Evolutionary conservation across 2,113 vertebrate species (phyloP).

Genomic region (Scortum barcoo): DNA sequence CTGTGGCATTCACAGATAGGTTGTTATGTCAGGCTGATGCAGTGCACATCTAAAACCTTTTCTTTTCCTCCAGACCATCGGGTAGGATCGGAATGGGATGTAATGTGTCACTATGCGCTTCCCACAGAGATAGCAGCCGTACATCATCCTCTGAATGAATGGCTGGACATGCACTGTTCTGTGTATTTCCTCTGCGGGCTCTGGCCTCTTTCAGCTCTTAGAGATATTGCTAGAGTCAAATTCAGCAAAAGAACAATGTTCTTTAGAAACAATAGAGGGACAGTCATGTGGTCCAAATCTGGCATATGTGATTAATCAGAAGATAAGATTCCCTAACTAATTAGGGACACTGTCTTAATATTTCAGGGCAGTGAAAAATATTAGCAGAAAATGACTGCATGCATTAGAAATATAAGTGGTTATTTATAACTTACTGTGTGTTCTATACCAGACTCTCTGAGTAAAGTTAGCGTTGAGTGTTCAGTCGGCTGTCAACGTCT

Average conservation of each 20-base stretch:
- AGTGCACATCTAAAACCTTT: conserved; percentile 17
- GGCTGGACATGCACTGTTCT: conserved; percentile 38
- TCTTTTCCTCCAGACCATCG: conserved; percentile 27
- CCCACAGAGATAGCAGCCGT: neutral
- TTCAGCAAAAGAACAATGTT: neutral
- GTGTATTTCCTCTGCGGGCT: conserved; percentile 15
- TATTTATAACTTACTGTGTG: neutral
- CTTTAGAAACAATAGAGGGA: neutral
- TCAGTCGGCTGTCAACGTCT: neutral
- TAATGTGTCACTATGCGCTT: neutral
- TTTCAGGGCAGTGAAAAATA: neutral
- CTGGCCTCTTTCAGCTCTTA: conserved; percentile 5
- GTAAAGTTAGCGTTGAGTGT: neutral
- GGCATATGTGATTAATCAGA: neutral
- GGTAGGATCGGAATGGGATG: conserved; percentile 12
- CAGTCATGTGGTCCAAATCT: neutral
- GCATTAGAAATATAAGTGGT: neutral
- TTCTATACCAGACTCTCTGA: neutral
- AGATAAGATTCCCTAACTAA: neutral
- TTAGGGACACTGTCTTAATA: neutral
- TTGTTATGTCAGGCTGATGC: conserved; percentile 15
- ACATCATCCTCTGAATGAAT: conserved; percentile 56
- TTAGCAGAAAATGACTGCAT: neutral
- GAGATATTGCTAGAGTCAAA: conserved; percentile 10
- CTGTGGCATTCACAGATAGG: too few species aligned